Percentiles rank a stretch among this genome's conserved stretches.
Evolutionary conservation across 1,140 invertebrate genomes (phyloP).

Genomic region (Mya arenaria): DNA sequence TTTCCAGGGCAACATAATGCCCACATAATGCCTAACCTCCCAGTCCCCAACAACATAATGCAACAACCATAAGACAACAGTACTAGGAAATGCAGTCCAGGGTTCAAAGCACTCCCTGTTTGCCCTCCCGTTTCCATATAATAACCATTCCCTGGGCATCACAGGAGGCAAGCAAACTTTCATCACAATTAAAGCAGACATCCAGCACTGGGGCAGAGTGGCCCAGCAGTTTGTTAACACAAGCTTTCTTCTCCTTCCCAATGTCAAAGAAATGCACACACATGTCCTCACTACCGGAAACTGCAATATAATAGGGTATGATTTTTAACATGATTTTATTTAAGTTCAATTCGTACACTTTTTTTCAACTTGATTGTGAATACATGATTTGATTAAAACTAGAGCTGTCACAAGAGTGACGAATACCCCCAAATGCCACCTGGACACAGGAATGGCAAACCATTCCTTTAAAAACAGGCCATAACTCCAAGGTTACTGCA

Average conservation of each 20-base stretch:
- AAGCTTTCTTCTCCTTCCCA: constrained; percentile 86
- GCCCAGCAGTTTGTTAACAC: constrained; percentile 92
- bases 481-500: too few relatives aligned
- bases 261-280: constrained; percentile 93
- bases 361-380: too few relatives aligned
- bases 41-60: too few relatives aligned
- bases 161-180: constrained; percentile 92
- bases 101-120: constrained; percentile 73
- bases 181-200: constrained; percentile 94
- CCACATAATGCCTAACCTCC: too few relatives aligned
- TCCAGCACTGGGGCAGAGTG: constrained; percentile 91
- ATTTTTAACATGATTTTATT: background rate
- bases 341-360: background rate
- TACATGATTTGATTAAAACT: too few relatives aligned
- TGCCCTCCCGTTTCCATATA: constrained; percentile 87
- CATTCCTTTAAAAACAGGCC: too few relatives aligned
- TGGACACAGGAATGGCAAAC: too few relatives aligned
- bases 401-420: too few relatives aligned
- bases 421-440: too few relatives aligned
- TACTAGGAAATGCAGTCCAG: too few relatives aligned
- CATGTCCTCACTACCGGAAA: constrained; percentile 93
- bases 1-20: too few relatives aligned
- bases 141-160: constrained; percentile 93
- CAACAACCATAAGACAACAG: too few relatives aligned
- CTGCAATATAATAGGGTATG: constrained; percentile 80